Conservation (phyloP, 2,113 vertebrate species). For the Hippolais icterina region DNA sequence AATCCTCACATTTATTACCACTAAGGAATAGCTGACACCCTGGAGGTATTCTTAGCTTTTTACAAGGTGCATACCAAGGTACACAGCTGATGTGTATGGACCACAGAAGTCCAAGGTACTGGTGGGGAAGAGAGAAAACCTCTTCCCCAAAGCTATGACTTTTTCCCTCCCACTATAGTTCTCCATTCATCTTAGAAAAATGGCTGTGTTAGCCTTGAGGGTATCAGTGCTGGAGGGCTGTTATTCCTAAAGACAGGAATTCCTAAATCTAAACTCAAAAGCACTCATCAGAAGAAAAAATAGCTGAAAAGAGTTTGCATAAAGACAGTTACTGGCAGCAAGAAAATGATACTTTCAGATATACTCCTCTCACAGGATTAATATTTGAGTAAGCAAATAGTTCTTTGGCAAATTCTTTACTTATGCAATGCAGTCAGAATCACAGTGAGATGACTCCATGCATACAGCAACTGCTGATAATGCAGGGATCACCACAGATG, state of each 20-base stretch:
- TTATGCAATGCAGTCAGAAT: background rate
- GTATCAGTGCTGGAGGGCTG: background rate
- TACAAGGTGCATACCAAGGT: background rate
- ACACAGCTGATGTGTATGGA: background rate
- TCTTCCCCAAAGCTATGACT: background rate
- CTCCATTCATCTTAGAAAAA: background rate
- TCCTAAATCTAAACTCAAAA: background rate
- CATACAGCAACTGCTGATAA: background rate
- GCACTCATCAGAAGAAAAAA: background rate
- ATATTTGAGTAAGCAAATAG: constrained; percentile 30
- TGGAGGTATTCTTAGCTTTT: background rate
- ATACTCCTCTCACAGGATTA: constrained; percentile 2
- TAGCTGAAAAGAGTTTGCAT: background rate
- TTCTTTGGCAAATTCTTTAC: constrained; percentile 19
- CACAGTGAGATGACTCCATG: background rate
- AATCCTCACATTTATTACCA: background rate
- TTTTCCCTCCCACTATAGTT: background rate
- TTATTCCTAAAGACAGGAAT: background rate
- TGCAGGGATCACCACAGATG: background rate
- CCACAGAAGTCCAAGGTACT: background rate
- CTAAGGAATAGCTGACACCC: background rate
- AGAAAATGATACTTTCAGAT: constrained; percentile 14
- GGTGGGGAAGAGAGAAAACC: background rate
- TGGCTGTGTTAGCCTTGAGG: background rate
- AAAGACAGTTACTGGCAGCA: constrained; percentile 15